These are phyloP conservation scores for Drosophila meridionalis DNA, from an alignment of 2,888 invertebrate species.

Conservation along the genomic window DNA sequence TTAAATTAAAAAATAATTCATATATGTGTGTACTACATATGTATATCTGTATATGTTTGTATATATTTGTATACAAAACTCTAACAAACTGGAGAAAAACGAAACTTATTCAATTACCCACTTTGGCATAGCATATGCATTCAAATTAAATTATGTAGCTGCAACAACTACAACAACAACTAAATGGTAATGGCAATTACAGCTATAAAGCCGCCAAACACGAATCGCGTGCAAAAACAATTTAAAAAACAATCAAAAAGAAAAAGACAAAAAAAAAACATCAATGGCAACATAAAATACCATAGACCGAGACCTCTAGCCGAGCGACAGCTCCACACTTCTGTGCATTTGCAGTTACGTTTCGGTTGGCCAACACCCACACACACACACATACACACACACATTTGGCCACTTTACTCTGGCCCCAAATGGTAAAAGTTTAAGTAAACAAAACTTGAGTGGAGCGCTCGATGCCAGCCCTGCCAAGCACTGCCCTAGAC, in stretches of 20 bases:
- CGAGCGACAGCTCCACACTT: slow-evolving; percentile 29
- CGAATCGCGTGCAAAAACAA: slow-evolving; percentile 81
- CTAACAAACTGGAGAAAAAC: slow-evolving; percentile 30
- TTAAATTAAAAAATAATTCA: slow-evolving; percentile 1
- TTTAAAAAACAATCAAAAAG: slow-evolving; percentile 80
- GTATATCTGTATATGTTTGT: neutral
- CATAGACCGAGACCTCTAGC: slow-evolving; percentile 54
- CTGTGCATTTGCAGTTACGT: slow-evolving; percentile 29
- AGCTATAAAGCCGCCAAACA: slow-evolving; percentile 76
- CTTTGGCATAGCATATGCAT: slow-evolving; percentile 72
- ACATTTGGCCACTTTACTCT: slow-evolving; percentile 70
- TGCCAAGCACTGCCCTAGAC: slow-evolving; percentile 17
- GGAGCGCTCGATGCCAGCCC: slow-evolving; percentile 43
- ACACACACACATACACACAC: slow-evolving; percentile 35
- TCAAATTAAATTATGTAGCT: slow-evolving; percentile 78
- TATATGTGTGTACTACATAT: neutral
- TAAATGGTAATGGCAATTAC: slow-evolving; percentile 64
- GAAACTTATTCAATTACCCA: slow-evolving; percentile 83
- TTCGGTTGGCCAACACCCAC: slow-evolving; percentile 43
- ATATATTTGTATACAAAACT: slow-evolving; percentile 24
- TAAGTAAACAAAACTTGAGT: slow-evolving; percentile 76
- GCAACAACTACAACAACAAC: slow-evolving; percentile 46
- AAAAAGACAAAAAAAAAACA: slow-evolving; percentile 59
- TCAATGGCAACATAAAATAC: slow-evolving; percentile 65
- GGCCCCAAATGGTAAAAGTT: slow-evolving; percentile 77